These are phyloP conservation scores for Lepas anatifera DNA, from an alignment of 2,888 invertebrate species.

Conservation along the genomic window DNA sequence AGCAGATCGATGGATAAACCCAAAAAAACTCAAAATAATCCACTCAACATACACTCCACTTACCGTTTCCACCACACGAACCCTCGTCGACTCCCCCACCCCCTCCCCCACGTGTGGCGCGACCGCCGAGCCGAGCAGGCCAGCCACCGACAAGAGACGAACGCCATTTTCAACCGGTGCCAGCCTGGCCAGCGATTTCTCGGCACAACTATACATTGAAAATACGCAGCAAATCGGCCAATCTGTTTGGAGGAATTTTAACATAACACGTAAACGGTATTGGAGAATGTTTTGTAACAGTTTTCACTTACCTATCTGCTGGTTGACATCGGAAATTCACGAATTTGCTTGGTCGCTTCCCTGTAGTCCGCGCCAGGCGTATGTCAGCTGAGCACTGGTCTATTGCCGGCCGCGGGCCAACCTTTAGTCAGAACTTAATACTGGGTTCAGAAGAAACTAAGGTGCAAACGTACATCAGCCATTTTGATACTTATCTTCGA, in stretches of 20 bases:
- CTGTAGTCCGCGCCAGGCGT: not conserved
- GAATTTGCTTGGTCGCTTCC: not conserved
- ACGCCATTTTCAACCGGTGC: constrained; percentile 5
- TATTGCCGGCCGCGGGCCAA: not conserved
- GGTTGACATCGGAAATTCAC: not conserved
- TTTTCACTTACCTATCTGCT: constrained; percentile 1
- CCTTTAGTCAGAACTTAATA: not conserved
- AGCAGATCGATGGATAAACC: no score
- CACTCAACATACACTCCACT: no score
- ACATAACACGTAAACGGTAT: not conserved
- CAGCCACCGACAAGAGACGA: constrained; percentile 6
- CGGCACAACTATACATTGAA: not conserved
- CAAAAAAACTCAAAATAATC: no score
- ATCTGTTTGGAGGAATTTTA: constrained; percentile 5
- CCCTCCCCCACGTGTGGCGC: constrained; percentile 4
- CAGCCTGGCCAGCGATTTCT: constrained; percentile 5
- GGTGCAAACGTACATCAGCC: not conserved
- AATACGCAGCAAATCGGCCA: not conserved
- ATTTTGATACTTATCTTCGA: no score
- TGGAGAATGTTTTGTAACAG: constrained; percentile 1
- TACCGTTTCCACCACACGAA: no score
- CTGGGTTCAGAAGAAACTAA: not conserved
- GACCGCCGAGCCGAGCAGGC: not conserved
- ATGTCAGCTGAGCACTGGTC: constrained; percentile 9
- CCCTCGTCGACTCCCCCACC: not conserved